Percentiles rank a stretch among this genome's conserved stretches.
These are phyloP conservation scores for Druon quercuslanigerum DNA, from an alignment of 1,140 invertebrate genomes.

Conservation along the genomic window DNA sequence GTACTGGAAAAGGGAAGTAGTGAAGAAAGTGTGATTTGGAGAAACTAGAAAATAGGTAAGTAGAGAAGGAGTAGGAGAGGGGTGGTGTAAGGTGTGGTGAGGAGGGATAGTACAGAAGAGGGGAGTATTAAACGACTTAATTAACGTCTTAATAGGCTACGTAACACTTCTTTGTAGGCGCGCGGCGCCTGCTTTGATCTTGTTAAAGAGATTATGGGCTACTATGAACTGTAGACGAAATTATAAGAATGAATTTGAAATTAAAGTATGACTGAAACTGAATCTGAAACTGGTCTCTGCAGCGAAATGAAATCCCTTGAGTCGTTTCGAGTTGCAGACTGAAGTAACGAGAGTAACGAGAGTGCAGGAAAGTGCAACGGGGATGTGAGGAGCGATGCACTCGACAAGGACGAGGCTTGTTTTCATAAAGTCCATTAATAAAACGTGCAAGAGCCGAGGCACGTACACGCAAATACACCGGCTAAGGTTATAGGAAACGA, in stretches of 20 bases:
- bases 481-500: not conserved
- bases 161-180: too few species aligned
- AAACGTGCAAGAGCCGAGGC: not conserved
- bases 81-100: too few species aligned
- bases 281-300: not conserved
- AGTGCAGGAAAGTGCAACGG: not conserved
- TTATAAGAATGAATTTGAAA: not conserved
- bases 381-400: constrained; percentile 50
- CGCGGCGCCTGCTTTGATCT: too few species aligned
- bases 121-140: too few species aligned
- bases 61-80: too few species aligned
- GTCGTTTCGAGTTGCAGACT: not conserved
- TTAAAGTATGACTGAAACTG: not conserved
- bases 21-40: too few species aligned
- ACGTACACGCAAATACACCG: not conserved
- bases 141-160: too few species aligned
- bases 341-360: not conserved
- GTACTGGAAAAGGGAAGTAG: too few species aligned
- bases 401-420: constrained; percentile 57
- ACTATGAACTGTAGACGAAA: too few species aligned
- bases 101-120: too few species aligned
- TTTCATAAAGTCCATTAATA: constrained; percentile 58
- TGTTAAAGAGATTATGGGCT: too few species aligned
- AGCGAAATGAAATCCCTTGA: constrained; percentile 3
- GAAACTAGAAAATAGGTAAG: too few species aligned